Base-by-base conservation (phyloP, 37 sponge, comb jelly and placozoan species). In the Theonella swinhoei region DNA sequence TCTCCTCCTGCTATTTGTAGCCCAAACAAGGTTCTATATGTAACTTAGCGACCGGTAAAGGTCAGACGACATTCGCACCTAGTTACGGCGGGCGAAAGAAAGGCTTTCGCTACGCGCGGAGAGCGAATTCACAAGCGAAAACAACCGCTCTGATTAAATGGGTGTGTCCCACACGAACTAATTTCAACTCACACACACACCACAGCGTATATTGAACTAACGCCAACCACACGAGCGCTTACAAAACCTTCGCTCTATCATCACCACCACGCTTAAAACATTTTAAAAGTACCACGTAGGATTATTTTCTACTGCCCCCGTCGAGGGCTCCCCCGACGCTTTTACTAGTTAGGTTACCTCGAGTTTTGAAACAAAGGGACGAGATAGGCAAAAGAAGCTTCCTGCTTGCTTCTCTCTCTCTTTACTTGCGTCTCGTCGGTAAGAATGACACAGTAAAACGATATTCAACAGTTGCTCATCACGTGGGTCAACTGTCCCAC, bases 401-500 rank as follows among this genome's bases (percentile, higher is more conserved):
- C 14, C 54, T 17, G 14, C 54, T 47, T 14, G 54, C 54, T 47
- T 47, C 54, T 47, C 54, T 14, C 14, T 47, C 54, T 14, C 54
- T 47, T 14, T 47, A 17, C 54, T 47, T 14, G 11, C 54, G 11
- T 7, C 14, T 14, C 7, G 54, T 14, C 11, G 14, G 54, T 17
- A 14, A 47, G 54, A 47, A 47, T 17, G 14, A 7, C 7, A 47
- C 7, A 47, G 7, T 47, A 7, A 17, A 80, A 83, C 75, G 73
- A 60, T 61, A 73, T 61, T 73, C 74, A 42, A 61, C 43, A 58
- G 35, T 25, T 22, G 61, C 25, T 39, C 75, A 40, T 74, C 83
- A 83, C 83, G 83, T 83, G 83, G 83, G 75, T 75, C 42, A n/a
- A 22, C 75, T 19, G n/a, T 25, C 41, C 35, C 78, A 77, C 39